Evolutionary conservation across 2,888 invertebrate species (phyloP), one percentile per base, ranked within the genome.

Genomic region (Liposcelis brunnea): DNA sequence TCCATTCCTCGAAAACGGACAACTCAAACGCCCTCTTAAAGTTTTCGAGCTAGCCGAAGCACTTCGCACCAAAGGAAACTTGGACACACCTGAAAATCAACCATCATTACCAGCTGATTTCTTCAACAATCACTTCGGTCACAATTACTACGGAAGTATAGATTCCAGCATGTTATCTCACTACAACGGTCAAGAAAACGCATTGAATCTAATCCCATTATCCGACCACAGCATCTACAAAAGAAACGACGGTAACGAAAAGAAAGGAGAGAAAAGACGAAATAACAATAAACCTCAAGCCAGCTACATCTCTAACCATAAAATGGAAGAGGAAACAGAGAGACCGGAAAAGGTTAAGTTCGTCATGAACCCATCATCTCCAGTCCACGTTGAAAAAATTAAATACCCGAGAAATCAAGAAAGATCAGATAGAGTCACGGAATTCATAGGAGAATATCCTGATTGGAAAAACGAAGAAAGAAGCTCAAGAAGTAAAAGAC

Each of bases 111-210:
- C 11, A 26, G 42, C 48, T 19, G 59, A 57, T 34, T 60, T 62
- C 2, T 65, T 67, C 2, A 64, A 64, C 11, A 62, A 66, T 4
- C 42, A 61, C 15, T 67, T 68, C 55, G 69, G 73, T 53, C 69
- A 72, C 51, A 71, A 72, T 10, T 61, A 76, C 6, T 60, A 74
- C 31, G 64, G 64, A 43, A 82, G 83, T 1, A 65, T 83, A 19
- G 77, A 81, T 1, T 16, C 16, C 15, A 18, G 19, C 16, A 18
- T 11, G 4, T 21, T 40, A 11, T 19, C 40, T 6, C 78, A 75
- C 46, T 78, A 78, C 33, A 80, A 26, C 26, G 5, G 8, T 26
- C 26, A 26, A 8, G 26, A 26, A 4, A 26, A 26, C 26, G 26
- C 26, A 4, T 6, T 26, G 5, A 26, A 26, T 8, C 26, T 80